A percentile compares a stretch with the other conserved stretches of the same genome.
phyloP scores from a whole-genome alignment of 1,140 invertebrate genomes.

The Euglossa dilemma region DNA sequence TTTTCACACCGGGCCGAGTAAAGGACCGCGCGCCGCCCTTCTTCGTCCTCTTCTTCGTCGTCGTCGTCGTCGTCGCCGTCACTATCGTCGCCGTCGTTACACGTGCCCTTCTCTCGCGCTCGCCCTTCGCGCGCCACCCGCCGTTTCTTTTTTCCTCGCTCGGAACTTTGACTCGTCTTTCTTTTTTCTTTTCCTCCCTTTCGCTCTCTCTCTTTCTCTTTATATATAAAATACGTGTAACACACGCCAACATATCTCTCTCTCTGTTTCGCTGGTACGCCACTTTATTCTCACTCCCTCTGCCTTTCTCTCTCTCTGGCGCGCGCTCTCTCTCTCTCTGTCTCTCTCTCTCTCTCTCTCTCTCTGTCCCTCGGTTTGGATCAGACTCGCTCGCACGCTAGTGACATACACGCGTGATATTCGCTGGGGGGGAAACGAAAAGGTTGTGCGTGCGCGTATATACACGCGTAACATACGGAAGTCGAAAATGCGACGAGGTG shows the following conservation, averaged over 20 bases:
- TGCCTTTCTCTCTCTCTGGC: not conserved
- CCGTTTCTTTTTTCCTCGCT: slow-evolving; percentile 35
- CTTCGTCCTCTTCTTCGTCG: slow-evolving; percentile 21
- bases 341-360: not conserved
- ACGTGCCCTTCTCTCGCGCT: slow-evolving; percentile 51
- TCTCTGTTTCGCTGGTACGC: not conserved
- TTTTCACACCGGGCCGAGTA: slow-evolving; percentile 37
- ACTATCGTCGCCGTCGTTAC: not conserved
- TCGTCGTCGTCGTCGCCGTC: no score
- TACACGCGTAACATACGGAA: slow-evolving; percentile 5
- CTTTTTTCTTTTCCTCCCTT: not conserved
- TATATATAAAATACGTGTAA: no score
- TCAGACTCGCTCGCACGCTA: not conserved
- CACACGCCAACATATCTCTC: not conserved
- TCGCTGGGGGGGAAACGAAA: not conserved
- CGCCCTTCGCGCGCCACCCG: slow-evolving; percentile 11
- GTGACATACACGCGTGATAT: slow-evolving; percentile 16
- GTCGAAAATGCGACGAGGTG: slow-evolving; percentile 43
- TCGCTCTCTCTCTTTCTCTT: not conserved
- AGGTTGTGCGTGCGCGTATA: not conserved
- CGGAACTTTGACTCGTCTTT: not conserved
- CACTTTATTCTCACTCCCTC: not conserved
- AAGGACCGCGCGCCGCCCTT: slow-evolving; percentile 33
- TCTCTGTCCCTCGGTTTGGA: no score
- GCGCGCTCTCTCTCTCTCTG: not conserved